These are phyloP conservation scores for Corynorhinus townsendii DNA, from an alignment of 2,113 vertebrate genomes.

Conservation along the genomic window DNA sequence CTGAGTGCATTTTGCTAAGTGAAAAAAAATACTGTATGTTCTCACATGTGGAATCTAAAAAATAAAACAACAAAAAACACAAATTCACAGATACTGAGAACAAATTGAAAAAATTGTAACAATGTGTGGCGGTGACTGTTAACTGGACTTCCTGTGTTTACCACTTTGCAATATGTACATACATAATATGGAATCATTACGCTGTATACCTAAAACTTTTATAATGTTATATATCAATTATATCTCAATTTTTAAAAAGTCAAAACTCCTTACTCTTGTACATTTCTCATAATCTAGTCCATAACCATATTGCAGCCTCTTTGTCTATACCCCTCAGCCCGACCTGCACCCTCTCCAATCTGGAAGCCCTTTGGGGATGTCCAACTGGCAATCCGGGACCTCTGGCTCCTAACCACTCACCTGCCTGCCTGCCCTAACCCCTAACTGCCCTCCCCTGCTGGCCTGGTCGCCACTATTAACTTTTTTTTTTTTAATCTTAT, in stretches of 20 bases:
- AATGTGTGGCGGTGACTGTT: background rate
- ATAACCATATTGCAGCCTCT: background rate
- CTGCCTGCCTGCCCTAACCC: too few relatives aligned
- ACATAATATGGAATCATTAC: background rate
- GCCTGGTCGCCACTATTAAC: too few relatives aligned
- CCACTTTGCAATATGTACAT: background rate
- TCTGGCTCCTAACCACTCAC: too few relatives aligned
- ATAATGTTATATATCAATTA: background rate
- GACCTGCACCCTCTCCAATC: too few relatives aligned
- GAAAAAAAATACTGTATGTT: background rate
- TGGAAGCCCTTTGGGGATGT: too few relatives aligned
- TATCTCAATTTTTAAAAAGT: background rate
- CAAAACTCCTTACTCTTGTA: background rate
- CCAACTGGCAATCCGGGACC: too few relatives aligned
- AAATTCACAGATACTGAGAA: background rate
- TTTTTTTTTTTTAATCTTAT: too few relatives aligned
- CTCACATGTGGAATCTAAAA: background rate
- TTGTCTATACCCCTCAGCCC: background rate
- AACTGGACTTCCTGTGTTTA: background rate
- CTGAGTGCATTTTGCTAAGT: background rate
- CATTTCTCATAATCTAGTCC: background rate
- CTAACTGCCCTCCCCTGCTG: too few relatives aligned
- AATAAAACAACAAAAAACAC: background rate
- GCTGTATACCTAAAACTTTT: background rate
- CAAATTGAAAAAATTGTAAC: background rate